These are phyloP conservation scores for Leptosomus discolor DNA, from an alignment of 2,113 vertebrate species.

Conservation along the genomic window DNA sequence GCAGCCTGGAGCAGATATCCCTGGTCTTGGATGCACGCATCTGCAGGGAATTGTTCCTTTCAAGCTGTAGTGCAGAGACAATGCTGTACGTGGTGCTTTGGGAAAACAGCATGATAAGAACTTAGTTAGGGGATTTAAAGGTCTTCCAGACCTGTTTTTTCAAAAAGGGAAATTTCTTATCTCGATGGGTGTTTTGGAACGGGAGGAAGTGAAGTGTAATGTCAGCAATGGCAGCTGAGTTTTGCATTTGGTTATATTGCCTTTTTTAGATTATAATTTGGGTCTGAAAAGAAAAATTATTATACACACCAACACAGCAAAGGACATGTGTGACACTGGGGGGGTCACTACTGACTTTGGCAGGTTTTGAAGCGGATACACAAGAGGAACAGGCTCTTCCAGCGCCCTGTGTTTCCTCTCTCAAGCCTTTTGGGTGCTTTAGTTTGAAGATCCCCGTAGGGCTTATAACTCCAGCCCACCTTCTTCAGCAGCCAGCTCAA, in stretches of 20 bases:
- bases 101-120: background rate
- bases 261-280: background rate
- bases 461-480: background rate
- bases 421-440: background rate
- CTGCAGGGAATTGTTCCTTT: background rate
- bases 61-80: background rate
- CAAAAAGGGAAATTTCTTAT: background rate
- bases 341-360: background rate
- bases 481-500: background rate
- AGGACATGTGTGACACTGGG: accelerated
- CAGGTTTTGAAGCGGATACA: background rate
- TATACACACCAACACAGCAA: background rate
- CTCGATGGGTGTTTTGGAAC: background rate
- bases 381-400: background rate
- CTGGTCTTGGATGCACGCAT: background rate
- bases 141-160: background rate
- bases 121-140: slow-evolving; percentile 5
- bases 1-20: background rate
- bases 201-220: background rate
- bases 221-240: background rate
- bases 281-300: background rate
- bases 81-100: background rate
- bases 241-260: background rate
- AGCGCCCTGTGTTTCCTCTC: background rate
- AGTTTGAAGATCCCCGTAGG: background rate